A percentile compares a stretch with the other conserved stretches of the same genome.
These are phyloP conservation scores for Philopedon plagiatum DNA, from an alignment of 2,888 invertebrate species.

Conservation along the genomic window DNA sequence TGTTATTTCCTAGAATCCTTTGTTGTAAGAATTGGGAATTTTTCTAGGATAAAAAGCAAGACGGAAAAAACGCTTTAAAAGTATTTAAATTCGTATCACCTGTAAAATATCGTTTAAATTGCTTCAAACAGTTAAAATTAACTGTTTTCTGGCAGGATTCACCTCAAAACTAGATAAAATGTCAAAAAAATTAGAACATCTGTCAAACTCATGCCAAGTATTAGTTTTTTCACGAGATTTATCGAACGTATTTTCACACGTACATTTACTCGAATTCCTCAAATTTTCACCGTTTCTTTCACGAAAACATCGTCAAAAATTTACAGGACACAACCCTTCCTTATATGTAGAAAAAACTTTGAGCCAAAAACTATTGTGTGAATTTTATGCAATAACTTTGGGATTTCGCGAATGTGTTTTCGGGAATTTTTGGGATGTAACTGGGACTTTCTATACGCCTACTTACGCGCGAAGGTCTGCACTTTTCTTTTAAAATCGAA, in stretches of 20 bases:
- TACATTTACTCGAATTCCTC: background rate
- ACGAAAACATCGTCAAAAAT: constrained; percentile 31
- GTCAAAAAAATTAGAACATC: constrained; percentile 66
- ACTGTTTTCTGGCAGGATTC: constrained; percentile 53
- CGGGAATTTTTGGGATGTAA: constrained; percentile 47
- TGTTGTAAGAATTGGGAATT: constrained; percentile 20
- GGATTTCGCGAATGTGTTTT: constrained; percentile 50
- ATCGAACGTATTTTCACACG: background rate
- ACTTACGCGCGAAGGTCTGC: constrained; percentile 60
- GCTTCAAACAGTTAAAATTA: constrained; percentile 46
- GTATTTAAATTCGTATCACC: constrained; percentile 17
- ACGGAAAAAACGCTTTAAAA: background rate
- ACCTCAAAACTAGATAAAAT: constrained; percentile 54
- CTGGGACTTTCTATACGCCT: constrained; percentile 51
- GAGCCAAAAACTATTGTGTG: constrained; percentile 58
- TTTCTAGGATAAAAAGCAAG: background rate
- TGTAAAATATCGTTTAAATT: constrained; percentile 23
- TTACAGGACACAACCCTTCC: constrained; percentile 52
- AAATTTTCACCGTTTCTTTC: constrained; percentile 10
- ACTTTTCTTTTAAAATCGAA: constrained; percentile 52
- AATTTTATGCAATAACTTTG: constrained; percentile 64
- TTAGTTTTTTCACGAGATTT: constrained; percentile 25
- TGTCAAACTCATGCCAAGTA: constrained; percentile 64
- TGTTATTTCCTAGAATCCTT: constrained; percentile 43
- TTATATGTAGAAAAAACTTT: constrained; percentile 56